Percentiles rank a stretch among this genome's conserved stretches.
phyloP scores from a whole-genome alignment of 64 coral and sea anemone genomes.

The Pocillopora verrucosa region DNA sequence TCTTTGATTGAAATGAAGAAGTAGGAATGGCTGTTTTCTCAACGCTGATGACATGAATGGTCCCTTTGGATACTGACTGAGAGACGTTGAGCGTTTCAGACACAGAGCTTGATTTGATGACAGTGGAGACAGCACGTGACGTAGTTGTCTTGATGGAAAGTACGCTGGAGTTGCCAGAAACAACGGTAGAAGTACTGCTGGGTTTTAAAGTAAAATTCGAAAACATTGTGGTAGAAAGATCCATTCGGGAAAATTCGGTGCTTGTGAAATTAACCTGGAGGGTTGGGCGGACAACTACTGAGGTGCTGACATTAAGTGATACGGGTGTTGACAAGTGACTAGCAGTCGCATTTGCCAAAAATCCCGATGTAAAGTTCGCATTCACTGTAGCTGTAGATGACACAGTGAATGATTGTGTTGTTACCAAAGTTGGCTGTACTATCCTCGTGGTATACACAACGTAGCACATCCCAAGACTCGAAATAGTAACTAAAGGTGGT shows the following conservation, averaged over 20 bases:
- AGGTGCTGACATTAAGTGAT: not conserved
- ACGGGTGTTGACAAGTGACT: not conserved
- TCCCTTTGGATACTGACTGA: not conserved
- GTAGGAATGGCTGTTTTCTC: not conserved
- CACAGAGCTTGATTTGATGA: not conserved
- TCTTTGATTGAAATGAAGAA: not conserved
- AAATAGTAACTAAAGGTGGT: constrained; percentile 66
- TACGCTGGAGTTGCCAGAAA: not conserved
- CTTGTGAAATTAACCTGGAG: not conserved
- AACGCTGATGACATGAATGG: not conserved
- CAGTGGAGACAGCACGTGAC: too few relatives aligned
- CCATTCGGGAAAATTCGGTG: not conserved
- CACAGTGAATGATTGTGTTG: constrained; percentile 14
- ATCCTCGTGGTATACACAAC: constrained; percentile 73
- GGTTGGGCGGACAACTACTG: not conserved
- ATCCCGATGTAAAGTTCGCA: not conserved
- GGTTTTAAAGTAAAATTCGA: not conserved
- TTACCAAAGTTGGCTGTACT: constrained; percentile 17
- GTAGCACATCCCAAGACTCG: constrained; percentile 89
- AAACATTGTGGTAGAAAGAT: not conserved
- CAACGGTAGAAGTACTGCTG: not conserved
- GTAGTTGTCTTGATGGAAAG: not conserved
- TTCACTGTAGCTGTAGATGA: constrained; percentile 14
- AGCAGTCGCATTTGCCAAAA: not conserved
- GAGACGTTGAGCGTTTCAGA: not conserved